These are phyloP conservation scores for Gracilinanus agilis DNA, from an alignment of 2,113 vertebrate genomes.

Conservation along the genomic window DNA sequence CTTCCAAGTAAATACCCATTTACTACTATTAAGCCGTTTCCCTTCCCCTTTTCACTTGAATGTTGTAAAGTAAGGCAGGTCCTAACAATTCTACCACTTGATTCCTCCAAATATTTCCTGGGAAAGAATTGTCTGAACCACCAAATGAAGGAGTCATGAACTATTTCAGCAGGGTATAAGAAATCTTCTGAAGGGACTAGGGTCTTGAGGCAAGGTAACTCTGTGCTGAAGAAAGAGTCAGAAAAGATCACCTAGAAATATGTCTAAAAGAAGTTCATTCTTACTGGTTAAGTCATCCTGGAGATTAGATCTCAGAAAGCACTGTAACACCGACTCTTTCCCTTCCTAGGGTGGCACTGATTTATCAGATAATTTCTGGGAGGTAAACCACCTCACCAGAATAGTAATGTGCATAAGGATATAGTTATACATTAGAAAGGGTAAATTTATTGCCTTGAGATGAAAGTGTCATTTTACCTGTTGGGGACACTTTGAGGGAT, in stretches of 20 bases:
- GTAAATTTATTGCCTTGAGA: neutral
- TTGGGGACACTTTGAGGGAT: neutral
- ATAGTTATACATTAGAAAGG: neutral
- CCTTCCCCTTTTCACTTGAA: neutral
- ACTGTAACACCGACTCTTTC: neutral
- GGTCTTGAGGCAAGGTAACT: neutral
- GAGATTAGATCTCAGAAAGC: neutral
- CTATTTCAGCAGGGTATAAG: neutral
- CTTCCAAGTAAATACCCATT: neutral
- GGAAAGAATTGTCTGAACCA: neutral
- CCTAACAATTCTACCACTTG: neutral
- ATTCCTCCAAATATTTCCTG: neutral
- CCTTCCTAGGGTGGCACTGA: neutral
- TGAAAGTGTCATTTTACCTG: neutral
- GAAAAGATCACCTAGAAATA: neutral
- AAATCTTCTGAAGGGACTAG: neutral
- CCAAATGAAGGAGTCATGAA: neutral
- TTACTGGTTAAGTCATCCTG: neutral
- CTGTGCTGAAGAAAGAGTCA: neutral
- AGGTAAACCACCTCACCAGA: neutral
- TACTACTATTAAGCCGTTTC: neutral
- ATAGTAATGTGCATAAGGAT: neutral
- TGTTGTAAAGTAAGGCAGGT: neutral
- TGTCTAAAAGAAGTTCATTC: neutral
- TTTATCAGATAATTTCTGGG: neutral